Base-by-base conservation (phyloP, 2,888 invertebrate species). In the Torymus auratus region DNA sequence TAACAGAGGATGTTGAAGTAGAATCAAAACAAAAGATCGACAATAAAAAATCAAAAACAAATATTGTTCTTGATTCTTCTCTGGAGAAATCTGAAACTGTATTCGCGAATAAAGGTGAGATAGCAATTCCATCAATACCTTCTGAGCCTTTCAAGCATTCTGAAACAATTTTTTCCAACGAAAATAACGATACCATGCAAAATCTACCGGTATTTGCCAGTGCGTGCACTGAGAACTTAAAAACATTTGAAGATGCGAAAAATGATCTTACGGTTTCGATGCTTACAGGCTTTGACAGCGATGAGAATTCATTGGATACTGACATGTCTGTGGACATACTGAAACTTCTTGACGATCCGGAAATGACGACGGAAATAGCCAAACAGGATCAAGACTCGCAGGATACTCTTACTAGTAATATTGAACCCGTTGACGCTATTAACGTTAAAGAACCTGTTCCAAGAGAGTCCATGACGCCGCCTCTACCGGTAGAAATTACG, bases 241-340 rank as follows among this genome's bases (percentile, higher is more conserved):
- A 84, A 28, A 69, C 81, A 1, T 82, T 81, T 15, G 80, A 81
- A 20, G 82, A 82, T 10, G 20, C 61, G 2, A 82, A 77, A 14
- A 84, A 75, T 17, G 78, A 86, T 7, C 75, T 77, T 1, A 83
- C 77, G 13, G 80, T 77, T 17, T 58, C 74, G 10, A 78, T 84
- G 15, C 82, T 71, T 4, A 72, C 81, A 0, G 87, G 86, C 68
- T 88, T 87, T 17, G 87, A 88, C 50, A 87, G 86, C 15, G 87
- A 88, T 69, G 88, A 88, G 7, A 87, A 85, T 80, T 86, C 85
- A 0, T 67, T 85, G 50, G 83, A 86, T 41, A 86, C 86, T 0
- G 84, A 86, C 67, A 85, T 87, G 84, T 85, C 87, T 7, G 84
- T 80, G 0, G 86, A 88, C 13, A 85, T 87, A 52, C 84, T 85